Percentiles rank a stretch among this genome's conserved stretches.
Evolutionary conservation across 2,113 vertebrate species (phyloP).

Genomic region (Sebastes schlegelii): DNA sequence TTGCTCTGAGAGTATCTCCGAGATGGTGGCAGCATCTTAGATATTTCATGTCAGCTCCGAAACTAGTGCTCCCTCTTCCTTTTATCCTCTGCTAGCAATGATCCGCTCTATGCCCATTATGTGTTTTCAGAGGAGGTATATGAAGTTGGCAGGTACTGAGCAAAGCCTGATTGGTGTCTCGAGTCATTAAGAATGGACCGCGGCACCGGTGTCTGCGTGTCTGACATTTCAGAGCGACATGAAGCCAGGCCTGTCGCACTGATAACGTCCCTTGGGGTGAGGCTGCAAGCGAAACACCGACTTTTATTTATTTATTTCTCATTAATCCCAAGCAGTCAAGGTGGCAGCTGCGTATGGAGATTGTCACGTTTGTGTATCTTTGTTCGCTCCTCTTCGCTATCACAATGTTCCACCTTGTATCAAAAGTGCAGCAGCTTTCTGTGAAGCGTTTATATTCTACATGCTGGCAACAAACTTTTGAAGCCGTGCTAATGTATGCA

Average conservation of each 20-base stretch:
- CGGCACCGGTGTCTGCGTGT: slow-evolving; percentile 41
- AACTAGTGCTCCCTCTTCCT: slow-evolving; percentile 11
- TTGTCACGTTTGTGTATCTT: slow-evolving; percentile 57
- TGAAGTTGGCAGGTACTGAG: slow-evolving; percentile 59
- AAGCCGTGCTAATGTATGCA: slow-evolving; percentile 30
- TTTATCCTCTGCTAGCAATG: slow-evolving; percentile 37
- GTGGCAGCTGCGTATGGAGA: slow-evolving; percentile 56
- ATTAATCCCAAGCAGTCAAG: slow-evolving; percentile 61
- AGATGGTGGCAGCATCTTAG: slow-evolving; percentile 42
- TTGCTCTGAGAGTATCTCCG: slow-evolving; percentile 19
- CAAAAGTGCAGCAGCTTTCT: slow-evolving; percentile 25
- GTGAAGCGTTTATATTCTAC: slow-evolving; percentile 25
- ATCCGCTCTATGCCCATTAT: slow-evolving; percentile 36
- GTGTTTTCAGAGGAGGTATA: slow-evolving; percentile 31
- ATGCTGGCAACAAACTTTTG: slow-evolving; percentile 18
- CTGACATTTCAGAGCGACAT: slow-evolving; percentile 71
- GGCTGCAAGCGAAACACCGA: slow-evolving; percentile 21
- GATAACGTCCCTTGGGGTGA: slow-evolving; percentile 68
- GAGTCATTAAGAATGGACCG: slow-evolving; percentile 70
- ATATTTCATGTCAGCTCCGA: slow-evolving; percentile 54
- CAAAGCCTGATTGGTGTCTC: slow-evolving; percentile 53
- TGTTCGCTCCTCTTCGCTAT: slow-evolving; percentile 55
- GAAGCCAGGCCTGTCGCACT: slow-evolving; percentile 52
- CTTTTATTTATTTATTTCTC: slow-evolving; percentile 69
- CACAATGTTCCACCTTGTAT: slow-evolving; percentile 66